phyloP scores from a whole-genome alignment of 1,140 invertebrate species.

The Chrysomallon squamiferum region DNA sequence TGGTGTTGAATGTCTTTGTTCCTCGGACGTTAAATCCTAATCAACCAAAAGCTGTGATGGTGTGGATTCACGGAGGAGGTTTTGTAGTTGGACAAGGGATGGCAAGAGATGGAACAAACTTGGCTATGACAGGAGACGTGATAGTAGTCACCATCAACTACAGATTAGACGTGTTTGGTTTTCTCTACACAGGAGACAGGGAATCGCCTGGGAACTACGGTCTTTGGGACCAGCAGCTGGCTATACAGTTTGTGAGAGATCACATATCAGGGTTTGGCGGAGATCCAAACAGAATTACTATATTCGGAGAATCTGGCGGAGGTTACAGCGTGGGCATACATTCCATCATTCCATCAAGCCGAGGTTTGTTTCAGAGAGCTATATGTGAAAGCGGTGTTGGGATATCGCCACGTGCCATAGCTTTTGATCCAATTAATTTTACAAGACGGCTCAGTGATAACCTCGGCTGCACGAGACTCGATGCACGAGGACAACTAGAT shows the following conservation, averaged over 20 bases:
- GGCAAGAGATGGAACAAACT: slow-evolving; percentile 80
- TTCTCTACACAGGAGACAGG: slow-evolving; percentile 66
- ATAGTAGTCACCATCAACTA: slow-evolving; percentile 80
- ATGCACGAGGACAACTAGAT: neutral
- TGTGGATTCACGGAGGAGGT: slow-evolving; percentile 95
- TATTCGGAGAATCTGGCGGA: slow-evolving; percentile 94
- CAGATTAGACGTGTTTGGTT: slow-evolving; percentile 84
- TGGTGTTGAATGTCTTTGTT: slow-evolving; percentile 86
- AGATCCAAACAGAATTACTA: slow-evolving; percentile 88
- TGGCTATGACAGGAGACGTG: slow-evolving; percentile 78
- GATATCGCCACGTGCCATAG: slow-evolving; percentile 4
- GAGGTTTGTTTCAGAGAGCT: slow-evolving; percentile 25
- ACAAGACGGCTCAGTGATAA: slow-evolving; percentile 8
- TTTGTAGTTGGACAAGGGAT: slow-evolving; percentile 88
- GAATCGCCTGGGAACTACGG: slow-evolving; percentile 54
- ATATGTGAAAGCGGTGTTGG: slow-evolving; percentile 28
- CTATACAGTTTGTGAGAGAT: slow-evolving; percentile 75
- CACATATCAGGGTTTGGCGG: slow-evolving; percentile 90
- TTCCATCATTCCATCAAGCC: slow-evolving; percentile 9
- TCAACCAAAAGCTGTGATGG: slow-evolving; percentile 73
- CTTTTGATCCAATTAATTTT: slow-evolving; percentile 7
- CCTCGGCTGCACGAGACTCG: slow-evolving; percentile 5
- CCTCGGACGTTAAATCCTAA: slow-evolving; percentile 65
- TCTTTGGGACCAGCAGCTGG: slow-evolving; percentile 83
- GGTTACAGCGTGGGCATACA: slow-evolving; percentile 90